Percentiles rank a stretch among this genome's conserved stretches.
Conservation (phyloP, 1,140 invertebrate genomes). For the Leptinotarsa texana region DNA sequence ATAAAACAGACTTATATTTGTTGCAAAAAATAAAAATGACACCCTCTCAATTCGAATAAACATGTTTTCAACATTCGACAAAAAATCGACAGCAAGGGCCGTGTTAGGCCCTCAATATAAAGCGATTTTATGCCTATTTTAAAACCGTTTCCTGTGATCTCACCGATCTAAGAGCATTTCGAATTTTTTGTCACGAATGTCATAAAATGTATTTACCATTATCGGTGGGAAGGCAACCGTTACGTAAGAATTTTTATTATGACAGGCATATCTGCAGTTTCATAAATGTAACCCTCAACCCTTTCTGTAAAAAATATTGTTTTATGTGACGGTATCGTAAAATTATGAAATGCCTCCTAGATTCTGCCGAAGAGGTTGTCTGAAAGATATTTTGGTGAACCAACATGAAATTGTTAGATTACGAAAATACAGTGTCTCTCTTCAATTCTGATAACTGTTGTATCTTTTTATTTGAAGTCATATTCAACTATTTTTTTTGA, state of each 20-base stretch:
- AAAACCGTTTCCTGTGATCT: background rate
- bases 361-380: background rate
- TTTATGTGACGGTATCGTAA: background rate
- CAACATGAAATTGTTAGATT: too few relatives aligned
- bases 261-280: constrained; percentile 2
- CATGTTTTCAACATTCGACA: constrained; percentile 2
- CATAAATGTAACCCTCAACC: constrained; percentile 2
- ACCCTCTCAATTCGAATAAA: background rate
- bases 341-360: background rate
- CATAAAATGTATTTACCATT: background rate
- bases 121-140: background rate
- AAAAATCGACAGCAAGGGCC: constrained; percentile 1
- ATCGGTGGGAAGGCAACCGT: background rate
- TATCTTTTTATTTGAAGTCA: too few relatives aligned
- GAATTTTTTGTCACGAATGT: constrained; percentile 3
- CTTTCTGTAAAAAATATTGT: background rate
- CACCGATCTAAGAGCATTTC: background rate
- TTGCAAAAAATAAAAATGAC: too few relatives aligned
- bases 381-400: too few relatives aligned
- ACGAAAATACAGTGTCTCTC: too few relatives aligned
- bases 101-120: background rate
- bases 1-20: too few relatives aligned
- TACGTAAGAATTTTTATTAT: background rate
- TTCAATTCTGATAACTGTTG: too few relatives aligned
- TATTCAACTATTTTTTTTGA: too few relatives aligned